These are phyloP conservation scores for Chiloscyllium plagiosum DNA, from an alignment of 2,113 vertebrate genomes.

Conservation along the genomic window DNA sequence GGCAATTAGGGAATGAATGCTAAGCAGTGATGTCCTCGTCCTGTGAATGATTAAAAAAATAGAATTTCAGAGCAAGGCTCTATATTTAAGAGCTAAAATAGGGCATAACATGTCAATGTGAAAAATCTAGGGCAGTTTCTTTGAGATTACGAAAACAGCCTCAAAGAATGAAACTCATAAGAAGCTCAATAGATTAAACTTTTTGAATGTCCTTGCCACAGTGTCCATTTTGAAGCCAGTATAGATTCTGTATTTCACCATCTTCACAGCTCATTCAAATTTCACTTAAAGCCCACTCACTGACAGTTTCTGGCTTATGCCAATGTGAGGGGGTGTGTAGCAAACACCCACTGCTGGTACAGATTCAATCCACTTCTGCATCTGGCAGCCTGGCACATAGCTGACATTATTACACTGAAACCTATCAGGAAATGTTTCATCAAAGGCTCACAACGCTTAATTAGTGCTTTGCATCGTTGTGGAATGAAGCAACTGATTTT, in stretches of 20 bases:
- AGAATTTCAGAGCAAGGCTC: background rate
- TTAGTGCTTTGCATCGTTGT: background rate
- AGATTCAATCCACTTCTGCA: background rate
- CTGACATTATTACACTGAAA: background rate
- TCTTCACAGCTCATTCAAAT: background rate
- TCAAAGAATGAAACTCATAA: background rate
- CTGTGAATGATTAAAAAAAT: too few species aligned
- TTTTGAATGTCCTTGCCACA: background rate
- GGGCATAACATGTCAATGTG: background rate
- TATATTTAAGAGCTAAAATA: background rate
- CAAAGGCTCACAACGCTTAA: background rate
- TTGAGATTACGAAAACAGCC: background rate
- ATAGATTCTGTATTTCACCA: background rate
- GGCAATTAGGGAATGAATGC: too few species aligned
- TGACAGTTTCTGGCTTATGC: background rate
- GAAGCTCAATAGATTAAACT: background rate
- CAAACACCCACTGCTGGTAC: constrained; percentile 6
- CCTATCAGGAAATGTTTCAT: background rate
- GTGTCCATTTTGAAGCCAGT: background rate
- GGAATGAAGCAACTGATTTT: background rate
- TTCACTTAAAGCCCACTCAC: background rate
- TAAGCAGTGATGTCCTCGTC: too few species aligned
- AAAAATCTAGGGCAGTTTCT: background rate
- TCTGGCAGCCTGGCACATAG: background rate
- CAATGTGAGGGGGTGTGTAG: background rate